These are phyloP conservation scores for Drosophila leontia DNA, from an alignment of 1,140 invertebrate species.

Conservation along the genomic window DNA sequence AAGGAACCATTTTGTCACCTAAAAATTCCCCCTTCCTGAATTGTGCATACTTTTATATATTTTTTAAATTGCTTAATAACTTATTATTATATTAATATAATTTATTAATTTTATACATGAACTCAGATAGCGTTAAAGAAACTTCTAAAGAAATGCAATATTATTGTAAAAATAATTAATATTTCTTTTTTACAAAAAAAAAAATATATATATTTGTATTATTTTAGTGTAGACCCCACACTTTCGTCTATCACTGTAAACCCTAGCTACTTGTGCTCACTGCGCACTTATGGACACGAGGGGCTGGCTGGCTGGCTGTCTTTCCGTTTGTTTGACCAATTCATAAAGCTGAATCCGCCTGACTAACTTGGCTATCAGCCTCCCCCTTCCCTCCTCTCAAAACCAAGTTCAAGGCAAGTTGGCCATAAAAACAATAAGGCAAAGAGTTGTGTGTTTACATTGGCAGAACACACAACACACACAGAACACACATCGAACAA, in stretches of 20 bases:
- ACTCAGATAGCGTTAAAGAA: background rate
- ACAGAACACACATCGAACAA: slow-evolving; percentile 4
- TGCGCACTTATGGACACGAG: slow-evolving; percentile 13
- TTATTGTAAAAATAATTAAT: too few species aligned
- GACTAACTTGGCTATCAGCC: slow-evolving; percentile 7
- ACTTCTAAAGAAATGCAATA: background rate
- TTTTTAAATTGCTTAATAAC: too few species aligned
- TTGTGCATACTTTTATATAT: too few species aligned
- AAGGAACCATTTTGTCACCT: too few species aligned
- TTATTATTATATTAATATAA: too few species aligned
- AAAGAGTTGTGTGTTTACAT: slow-evolving; percentile 43
- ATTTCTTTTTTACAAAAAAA: too few species aligned
- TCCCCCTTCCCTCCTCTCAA: background rate
- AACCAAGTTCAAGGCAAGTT: slow-evolving; percentile 37
- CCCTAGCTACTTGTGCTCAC: background rate
- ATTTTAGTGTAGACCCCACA: too few species aligned
- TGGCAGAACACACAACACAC: slow-evolving; percentile 8
- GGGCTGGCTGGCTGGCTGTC: slow-evolving; percentile 1
- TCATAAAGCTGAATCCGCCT: slow-evolving; percentile 16
- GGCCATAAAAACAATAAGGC: slow-evolving; percentile 8
- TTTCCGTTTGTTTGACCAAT: slow-evolving; percentile 9
- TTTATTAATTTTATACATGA: too few species aligned
- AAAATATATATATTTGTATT: too few species aligned
- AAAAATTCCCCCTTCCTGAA: too few species aligned
- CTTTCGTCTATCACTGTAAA: background rate